A percentile compares a stretch with the other conserved stretches of the same genome.
These are phyloP conservation scores for Drosophila differens DNA, from an alignment of 2,888 invertebrate genomes.

Conservation along the genomic window DNA sequence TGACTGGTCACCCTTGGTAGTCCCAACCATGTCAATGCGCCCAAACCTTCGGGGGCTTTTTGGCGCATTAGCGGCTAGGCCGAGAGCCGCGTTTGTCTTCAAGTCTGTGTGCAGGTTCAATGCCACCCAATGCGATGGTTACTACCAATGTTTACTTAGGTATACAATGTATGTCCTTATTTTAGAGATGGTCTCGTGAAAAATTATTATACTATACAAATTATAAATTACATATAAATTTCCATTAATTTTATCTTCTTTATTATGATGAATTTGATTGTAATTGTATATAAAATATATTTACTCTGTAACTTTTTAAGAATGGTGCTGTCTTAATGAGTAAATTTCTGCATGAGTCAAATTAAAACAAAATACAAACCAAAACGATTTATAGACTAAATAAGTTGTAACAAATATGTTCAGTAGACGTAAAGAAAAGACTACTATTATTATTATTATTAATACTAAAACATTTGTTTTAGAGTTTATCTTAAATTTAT, in stretches of 20 bases:
- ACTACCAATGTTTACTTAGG: not conserved
- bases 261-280: not conserved
- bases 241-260: not conserved
- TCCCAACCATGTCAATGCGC: conserved; percentile 22
- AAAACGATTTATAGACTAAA: not conserved
- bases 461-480: not conserved
- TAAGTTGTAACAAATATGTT: not conserved
- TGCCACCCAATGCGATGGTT: conserved; percentile 69
- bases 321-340: not conserved
- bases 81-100: conserved; percentile 19
- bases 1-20: conserved; percentile 21
- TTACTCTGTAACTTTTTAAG: not conserved
- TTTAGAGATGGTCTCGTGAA: conserved; percentile 39
- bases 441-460: not conserved
- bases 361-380: not conserved
- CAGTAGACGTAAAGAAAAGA: not conserved
- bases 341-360: not conserved
- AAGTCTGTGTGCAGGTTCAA: conserved; percentile 53
- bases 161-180: conserved; percentile 3
- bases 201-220: not conserved
- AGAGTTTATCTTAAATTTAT: not conserved
- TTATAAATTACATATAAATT: not conserved
- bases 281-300: too few relatives aligned
- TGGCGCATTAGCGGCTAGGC: conserved; percentile 74
- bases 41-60: conserved; percentile 61